Conservation (phyloP, 1,140 invertebrate genomes). For the Halyomorpha halys region DNA sequence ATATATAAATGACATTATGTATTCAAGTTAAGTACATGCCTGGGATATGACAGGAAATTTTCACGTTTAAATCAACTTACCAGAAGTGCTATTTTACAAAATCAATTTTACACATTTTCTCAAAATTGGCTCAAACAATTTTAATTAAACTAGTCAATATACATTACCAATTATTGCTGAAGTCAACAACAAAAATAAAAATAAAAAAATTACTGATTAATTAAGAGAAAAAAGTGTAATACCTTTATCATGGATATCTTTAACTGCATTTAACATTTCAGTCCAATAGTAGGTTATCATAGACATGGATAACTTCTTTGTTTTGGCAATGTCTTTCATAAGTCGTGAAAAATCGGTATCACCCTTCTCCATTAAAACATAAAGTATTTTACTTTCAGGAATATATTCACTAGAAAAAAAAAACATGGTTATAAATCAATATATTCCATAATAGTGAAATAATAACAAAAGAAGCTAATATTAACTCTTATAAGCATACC, state of each 20-base stretch:
- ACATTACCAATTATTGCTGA: no score
- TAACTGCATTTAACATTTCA: conserved; percentile 85
- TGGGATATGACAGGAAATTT: no score
- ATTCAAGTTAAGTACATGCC: no score
- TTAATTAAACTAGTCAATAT: no score
- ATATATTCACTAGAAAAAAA: conserved; percentile 39
- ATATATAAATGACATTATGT: no score
- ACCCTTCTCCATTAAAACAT: conserved; percentile 86
- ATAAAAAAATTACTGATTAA: background rate
- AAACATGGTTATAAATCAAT: background rate
- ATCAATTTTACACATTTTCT: no score
- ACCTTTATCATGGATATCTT: conserved; percentile 84
- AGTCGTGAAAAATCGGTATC: conserved; percentile 76
- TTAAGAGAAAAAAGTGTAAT: conserved; percentile 28
- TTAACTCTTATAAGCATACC: no score
- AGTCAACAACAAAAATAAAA: no score
- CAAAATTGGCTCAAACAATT: no score
- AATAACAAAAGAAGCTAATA: background rate
- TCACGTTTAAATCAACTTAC: no score
- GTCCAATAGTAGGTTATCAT: conserved; percentile 81
- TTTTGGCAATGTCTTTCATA: conserved; percentile 50
- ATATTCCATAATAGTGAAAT: background rate
- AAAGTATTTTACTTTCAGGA: conserved; percentile 51
- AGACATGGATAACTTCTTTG: conserved; percentile 47
- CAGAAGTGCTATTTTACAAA: no score